These are phyloP conservation scores for Julus scanicus DNA, from an alignment of 2,888 invertebrate species.

Conservation along the genomic window DNA sequence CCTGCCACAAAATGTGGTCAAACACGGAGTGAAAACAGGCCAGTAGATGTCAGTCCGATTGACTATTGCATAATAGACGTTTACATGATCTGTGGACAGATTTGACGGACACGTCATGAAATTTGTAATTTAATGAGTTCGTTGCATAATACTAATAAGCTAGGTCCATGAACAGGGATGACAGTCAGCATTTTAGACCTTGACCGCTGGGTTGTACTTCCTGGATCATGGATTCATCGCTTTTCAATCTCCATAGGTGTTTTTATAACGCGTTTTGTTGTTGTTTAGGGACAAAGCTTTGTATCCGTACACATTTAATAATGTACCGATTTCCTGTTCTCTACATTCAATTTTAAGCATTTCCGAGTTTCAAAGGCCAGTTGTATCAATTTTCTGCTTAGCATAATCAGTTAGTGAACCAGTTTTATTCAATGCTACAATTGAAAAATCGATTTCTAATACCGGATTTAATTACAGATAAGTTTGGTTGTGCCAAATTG, in stretches of 20 bases:
- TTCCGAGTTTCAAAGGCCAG: not conserved
- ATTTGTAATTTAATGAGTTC: slow-evolving; percentile 31
- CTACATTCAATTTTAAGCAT: not conserved
- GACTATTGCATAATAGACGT: slow-evolving; percentile 21
- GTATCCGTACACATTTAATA: not conserved
- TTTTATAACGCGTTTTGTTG: not conserved
- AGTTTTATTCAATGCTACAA: too few relatives aligned
- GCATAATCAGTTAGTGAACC: too few relatives aligned
- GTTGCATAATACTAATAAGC: slow-evolving; percentile 2
- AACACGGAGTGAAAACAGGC: not conserved
- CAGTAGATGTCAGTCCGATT: slow-evolving; percentile 11
- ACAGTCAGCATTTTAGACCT: slow-evolving; percentile 2
- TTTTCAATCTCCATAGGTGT: not conserved
- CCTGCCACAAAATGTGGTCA: not conserved
- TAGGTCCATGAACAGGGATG: not conserved
- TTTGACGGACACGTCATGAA: slow-evolving; percentile 37
- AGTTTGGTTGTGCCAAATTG: too few relatives aligned
- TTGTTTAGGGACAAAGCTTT: not conserved
- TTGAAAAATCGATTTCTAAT: too few relatives aligned
- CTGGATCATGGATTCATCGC: slow-evolving; percentile 24
- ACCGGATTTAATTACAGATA: too few relatives aligned
- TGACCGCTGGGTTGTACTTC: slow-evolving; percentile 25
- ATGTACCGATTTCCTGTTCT: too few relatives aligned
- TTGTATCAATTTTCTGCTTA: not conserved
- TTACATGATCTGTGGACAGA: slow-evolving; percentile 19